Percentiles rank a stretch among this genome's conserved stretches.
phyloP scores from a whole-genome alignment of 2,113 vertebrate species.

The Osmerus eperlanus region DNA sequence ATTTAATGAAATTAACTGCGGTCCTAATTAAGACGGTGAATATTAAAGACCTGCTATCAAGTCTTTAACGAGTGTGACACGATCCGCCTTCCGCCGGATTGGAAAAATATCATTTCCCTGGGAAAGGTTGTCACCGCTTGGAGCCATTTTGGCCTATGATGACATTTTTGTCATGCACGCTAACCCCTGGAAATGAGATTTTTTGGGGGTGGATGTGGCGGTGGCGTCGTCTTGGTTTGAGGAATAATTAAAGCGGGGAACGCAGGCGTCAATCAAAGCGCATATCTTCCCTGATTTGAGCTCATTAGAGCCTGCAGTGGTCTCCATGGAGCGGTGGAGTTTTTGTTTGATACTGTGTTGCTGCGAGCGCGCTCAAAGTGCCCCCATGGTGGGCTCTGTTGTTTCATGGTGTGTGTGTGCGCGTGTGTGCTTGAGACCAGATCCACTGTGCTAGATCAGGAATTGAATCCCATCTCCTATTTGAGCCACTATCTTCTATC shows the following conservation, averaged over 20 bases:
- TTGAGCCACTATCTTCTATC: neutral
- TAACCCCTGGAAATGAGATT: conserved; percentile 69
- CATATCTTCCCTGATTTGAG: conserved; percentile 30
- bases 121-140: conserved; percentile 79
- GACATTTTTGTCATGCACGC: conserved; percentile 76
- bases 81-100: conserved; percentile 82
- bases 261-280: conserved; percentile 56
- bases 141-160: conserved; percentile 72
- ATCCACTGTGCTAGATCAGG: neutral
- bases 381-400: conserved; percentile 27
- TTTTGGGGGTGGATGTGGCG: neutral
- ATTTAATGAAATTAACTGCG: conserved; percentile 99
- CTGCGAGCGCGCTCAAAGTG: conserved; percentile 3
- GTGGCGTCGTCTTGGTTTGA: conserved; percentile 35
- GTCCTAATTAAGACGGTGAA: conserved; percentile 99
- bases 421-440: neutral
- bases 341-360: conserved; percentile 15
- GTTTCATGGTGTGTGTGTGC: conserved; percentile 27
- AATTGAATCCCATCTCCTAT: too few species aligned
- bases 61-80: conserved; percentile 87
- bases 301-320: conserved; percentile 30
- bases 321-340: conserved; percentile 30
- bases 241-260: conserved; percentile 64
- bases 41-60: conserved; percentile 95
- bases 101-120: conserved; percentile 80